Evolutionary conservation across 2,888 invertebrate genomes (phyloP).

Genomic region (Conus canariensis): DNA sequence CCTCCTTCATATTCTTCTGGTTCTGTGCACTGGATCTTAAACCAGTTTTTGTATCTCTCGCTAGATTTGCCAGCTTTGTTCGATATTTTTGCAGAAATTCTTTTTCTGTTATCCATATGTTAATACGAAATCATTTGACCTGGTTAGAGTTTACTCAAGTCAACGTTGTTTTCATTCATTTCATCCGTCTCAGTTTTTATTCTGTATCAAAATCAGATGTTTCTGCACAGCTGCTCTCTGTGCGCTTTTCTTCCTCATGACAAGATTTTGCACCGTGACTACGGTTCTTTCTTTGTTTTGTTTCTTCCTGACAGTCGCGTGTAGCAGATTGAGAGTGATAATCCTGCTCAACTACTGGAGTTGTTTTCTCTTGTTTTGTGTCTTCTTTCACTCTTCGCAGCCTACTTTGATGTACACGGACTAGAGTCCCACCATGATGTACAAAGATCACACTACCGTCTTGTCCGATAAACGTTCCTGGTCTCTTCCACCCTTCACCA

Average conservation of each 20-base stretch:
- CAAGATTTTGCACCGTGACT: not conserved
- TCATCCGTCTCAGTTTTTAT: not conserved
- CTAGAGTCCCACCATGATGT: constrained; percentile 35
- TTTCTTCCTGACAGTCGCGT: not conserved
- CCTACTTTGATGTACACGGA: constrained; percentile 50
- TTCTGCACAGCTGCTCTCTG: not conserved
- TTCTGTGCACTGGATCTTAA: constrained; percentile 36
- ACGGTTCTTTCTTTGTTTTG: too few relatives aligned
- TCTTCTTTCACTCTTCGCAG: constrained; percentile 24
- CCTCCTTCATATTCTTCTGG: not conserved
- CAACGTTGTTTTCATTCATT: constrained; percentile 13
- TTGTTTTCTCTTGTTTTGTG: not conserved
- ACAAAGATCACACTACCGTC: constrained; percentile 54
- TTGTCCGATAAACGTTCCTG: constrained; percentile 57
- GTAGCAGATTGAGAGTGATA: not conserved
- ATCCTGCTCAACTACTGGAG: not conserved
- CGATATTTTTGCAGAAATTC: constrained; percentile 30
- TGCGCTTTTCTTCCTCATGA: not conserved
- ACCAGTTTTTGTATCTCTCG: constrained; percentile 31
- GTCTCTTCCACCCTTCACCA: constrained; percentile 45
- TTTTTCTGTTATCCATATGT: not conserved
- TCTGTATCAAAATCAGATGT: not conserved
- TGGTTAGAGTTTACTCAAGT: not conserved
- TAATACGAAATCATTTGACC: not conserved
- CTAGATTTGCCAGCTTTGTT: constrained; percentile 37